Evolutionary conservation across 2,888 invertebrate species (phyloP).

Genomic region (Reticulitermes lucifugus): DNA sequence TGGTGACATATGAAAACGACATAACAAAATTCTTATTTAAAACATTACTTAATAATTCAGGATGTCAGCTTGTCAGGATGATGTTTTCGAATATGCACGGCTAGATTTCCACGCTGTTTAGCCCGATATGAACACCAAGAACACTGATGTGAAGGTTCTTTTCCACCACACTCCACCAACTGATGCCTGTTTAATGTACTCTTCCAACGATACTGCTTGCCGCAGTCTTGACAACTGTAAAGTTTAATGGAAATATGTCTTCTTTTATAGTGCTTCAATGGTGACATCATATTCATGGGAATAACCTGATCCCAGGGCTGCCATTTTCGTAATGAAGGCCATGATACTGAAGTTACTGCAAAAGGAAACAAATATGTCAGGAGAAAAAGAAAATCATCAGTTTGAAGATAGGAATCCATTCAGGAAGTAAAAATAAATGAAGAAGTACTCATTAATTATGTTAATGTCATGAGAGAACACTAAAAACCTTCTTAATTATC

Average conservation of each 20-base stretch:
- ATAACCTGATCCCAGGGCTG: constrained; percentile 24
- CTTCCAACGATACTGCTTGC: constrained; percentile 88
- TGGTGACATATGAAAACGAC: too few relatives aligned
- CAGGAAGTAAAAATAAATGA: too few relatives aligned
- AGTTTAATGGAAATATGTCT: neutral
- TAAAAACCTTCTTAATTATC: too few relatives aligned
- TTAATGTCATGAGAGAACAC: too few relatives aligned
- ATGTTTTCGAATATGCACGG: constrained; percentile 84
- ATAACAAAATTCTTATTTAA: too few relatives aligned
- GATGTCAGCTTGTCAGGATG: constrained; percentile 63
- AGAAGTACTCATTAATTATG: too few relatives aligned
- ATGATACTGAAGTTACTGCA: neutral
- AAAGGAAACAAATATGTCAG: neutral
- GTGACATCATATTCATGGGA: constrained; percentile 15
- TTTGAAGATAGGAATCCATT: too few relatives aligned
- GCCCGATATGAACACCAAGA: constrained; percentile 83
- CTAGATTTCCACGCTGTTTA: constrained; percentile 84
- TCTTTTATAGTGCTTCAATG: neutral
- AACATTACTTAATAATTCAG: neutral
- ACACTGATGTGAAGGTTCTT: constrained; percentile 59
- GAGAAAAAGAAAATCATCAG: neutral
- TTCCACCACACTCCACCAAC: constrained; percentile 77
- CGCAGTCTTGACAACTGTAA: constrained; percentile 79
- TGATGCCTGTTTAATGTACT: constrained; percentile 85
- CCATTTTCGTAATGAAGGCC: constrained; percentile 19